Percentiles rank a stretch among this genome's conserved stretches.
These are phyloP conservation scores for Punctoribates punctum DNA, from an alignment of 2,888 invertebrate genomes.

Conservation along the genomic window DNA sequence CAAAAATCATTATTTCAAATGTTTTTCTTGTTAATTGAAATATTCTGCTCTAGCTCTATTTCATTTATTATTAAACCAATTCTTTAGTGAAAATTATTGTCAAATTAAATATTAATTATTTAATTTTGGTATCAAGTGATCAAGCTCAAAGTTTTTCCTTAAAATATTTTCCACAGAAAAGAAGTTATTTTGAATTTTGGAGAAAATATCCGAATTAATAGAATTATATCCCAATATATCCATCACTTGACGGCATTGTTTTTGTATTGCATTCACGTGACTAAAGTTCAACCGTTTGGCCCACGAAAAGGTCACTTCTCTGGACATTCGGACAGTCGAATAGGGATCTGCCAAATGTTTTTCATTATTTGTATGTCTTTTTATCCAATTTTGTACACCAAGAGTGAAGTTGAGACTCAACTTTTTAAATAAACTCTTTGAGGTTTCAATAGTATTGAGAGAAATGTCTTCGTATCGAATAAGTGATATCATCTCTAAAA, in stretches of 20 bases:
- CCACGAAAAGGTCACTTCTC: background rate
- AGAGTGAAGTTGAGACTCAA: slow-evolving; percentile 41
- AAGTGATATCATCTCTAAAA: slow-evolving; percentile 25
- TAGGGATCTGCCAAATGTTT: slow-evolving; percentile 16
- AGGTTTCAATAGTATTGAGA: slow-evolving; percentile 43
- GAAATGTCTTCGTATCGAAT: slow-evolving; percentile 48
- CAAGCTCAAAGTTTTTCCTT: no score
- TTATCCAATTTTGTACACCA: slow-evolving; percentile 28
- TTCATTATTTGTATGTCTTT: slow-evolving; percentile 1
- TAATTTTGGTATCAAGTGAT: no score
- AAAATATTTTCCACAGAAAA: no score
- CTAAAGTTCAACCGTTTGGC: background rate
- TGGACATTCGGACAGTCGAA: slow-evolving; percentile 27
- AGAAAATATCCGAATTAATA: background rate
- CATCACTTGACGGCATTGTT: slow-evolving; percentile 28
- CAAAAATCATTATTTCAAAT: no score
- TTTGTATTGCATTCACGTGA: slow-evolving; percentile 28
- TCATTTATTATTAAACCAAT: no score
- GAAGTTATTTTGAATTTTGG: no score
- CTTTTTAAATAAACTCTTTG: slow-evolving; percentile 44
- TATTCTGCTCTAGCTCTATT: no score
- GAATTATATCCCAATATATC: background rate
- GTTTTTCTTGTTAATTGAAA: no score
- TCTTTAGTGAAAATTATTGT: no score
- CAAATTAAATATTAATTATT: no score